These are phyloP conservation scores for Mormyrus lacerda DNA, from an alignment of 2,113 vertebrate species.

Conservation along the genomic window DNA sequence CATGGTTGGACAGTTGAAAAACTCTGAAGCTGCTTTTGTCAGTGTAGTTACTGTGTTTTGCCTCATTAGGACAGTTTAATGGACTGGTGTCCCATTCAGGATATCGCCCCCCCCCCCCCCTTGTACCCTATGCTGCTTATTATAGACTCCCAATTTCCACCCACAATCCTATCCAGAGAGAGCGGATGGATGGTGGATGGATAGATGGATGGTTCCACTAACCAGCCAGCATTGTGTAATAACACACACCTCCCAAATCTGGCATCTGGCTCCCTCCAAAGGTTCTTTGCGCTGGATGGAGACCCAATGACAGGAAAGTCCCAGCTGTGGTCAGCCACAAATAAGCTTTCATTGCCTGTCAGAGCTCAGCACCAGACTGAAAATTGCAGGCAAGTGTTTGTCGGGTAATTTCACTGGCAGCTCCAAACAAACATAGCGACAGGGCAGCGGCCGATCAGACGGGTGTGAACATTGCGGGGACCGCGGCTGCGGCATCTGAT, in stretches of 20 bases:
- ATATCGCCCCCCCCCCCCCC: neutral
- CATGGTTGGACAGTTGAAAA: neutral
- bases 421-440: neutral
- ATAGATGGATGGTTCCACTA: neutral
- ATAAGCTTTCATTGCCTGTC: neutral
- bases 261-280: neutral
- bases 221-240: neutral
- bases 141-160: neutral
- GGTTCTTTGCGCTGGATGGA: neutral
- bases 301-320: neutral
- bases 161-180: neutral
- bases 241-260: neutral
- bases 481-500: neutral
- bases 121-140: neutral
- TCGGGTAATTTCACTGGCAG: neutral
- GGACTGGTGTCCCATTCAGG: neutral
- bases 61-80: neutral
- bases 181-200: neutral
- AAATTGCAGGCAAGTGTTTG: neutral
- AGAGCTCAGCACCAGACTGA: conserved; percentile 15
- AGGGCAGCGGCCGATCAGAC: neutral
- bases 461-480: neutral
- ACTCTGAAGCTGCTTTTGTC: neutral
- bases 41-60: neutral
- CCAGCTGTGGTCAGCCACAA: neutral